Conservation (phyloP, 2,113 vertebrate species). For the Merops nubicus region DNA sequence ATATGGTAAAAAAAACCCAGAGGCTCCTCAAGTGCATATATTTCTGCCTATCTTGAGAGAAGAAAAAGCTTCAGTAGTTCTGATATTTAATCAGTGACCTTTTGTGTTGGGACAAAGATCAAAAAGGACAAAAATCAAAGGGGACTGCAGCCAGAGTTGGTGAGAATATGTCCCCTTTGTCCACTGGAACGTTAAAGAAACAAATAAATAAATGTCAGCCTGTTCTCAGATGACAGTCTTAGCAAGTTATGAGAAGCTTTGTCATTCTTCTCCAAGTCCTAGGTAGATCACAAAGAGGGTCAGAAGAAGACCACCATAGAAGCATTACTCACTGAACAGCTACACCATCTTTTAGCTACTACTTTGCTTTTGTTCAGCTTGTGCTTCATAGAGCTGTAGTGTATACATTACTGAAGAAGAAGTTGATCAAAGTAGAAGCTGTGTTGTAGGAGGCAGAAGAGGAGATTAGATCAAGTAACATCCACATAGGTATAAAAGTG, state of each 20-base stretch:
- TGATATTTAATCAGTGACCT: background rate
- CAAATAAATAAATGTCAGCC: background rate
- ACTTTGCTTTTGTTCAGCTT: background rate
- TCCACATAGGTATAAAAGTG: constrained; percentile 3
- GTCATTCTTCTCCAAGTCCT: background rate
- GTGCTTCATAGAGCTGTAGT: background rate
- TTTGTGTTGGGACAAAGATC: background rate
- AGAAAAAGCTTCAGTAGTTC: background rate
- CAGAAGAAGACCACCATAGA: background rate
- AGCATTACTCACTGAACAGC: background rate
- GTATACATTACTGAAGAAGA: background rate
- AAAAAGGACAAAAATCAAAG: constrained; percentile 24
- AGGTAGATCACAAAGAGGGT: background rate
- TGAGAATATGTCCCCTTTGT: background rate
- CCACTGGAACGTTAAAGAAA: background rate
- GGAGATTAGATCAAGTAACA: constrained; percentile 4
- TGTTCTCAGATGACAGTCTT: background rate
- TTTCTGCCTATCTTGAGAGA: background rate
- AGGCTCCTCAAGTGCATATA: background rate
- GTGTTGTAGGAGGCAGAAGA: background rate
- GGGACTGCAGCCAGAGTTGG: background rate
- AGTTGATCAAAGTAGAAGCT: background rate
- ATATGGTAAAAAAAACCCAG: background rate
- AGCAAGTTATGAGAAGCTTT: background rate
- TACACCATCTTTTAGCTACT: background rate